Conservation (phyloP, 1,140 invertebrate genomes). For the Polypedilum pembai region DNA sequence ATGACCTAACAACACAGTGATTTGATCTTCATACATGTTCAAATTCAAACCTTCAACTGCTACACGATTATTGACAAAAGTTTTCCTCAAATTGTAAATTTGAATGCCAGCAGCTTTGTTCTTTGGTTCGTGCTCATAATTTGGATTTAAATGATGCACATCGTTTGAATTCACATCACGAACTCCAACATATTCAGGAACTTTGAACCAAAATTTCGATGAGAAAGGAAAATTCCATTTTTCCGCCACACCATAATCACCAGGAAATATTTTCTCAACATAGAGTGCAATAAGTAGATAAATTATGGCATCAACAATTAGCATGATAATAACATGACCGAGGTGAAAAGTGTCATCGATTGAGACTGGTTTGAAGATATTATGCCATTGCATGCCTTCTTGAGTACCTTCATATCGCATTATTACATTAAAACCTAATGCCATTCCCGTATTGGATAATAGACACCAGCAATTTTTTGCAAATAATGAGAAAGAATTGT, state of each 20-base stretch:
- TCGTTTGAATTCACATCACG: neutral
- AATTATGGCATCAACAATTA: slow-evolving; percentile 54
- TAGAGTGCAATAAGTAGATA: slow-evolving; percentile 60
- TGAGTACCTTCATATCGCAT: slow-evolving; percentile 58
- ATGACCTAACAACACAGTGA: slow-evolving; percentile 68
- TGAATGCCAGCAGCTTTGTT: slow-evolving; percentile 31
- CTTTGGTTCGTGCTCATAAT: slow-evolving; percentile 25
- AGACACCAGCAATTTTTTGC: slow-evolving; percentile 30
- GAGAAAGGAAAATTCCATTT: slow-evolving; percentile 64
- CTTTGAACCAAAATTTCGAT: slow-evolving; percentile 44
- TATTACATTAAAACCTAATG: slow-evolving; percentile 59
- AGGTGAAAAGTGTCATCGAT: slow-evolving; percentile 61
- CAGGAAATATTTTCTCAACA: slow-evolving; percentile 60
- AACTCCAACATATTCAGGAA: neutral
- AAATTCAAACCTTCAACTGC: slow-evolving; percentile 65
- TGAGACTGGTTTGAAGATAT: slow-evolving; percentile 53
- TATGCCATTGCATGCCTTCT: slow-evolving; percentile 54
- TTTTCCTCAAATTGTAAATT: slow-evolving; percentile 46
- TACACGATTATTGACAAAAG: slow-evolving; percentile 41
- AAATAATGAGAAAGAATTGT: neutral
- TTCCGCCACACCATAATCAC: slow-evolving; percentile 55
- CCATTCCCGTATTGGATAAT: slow-evolving; percentile 62
- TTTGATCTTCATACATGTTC: slow-evolving; percentile 61
- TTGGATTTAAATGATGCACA: neutral
- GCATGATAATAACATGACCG: slow-evolving; percentile 52